A percentile compares a stretch with the other conserved stretches of the same genome.
These are phyloP conservation scores for Steatocranus sp. DNA, from an alignment of 2,797 vertebrate species.

Conservation along the genomic window DNA sequence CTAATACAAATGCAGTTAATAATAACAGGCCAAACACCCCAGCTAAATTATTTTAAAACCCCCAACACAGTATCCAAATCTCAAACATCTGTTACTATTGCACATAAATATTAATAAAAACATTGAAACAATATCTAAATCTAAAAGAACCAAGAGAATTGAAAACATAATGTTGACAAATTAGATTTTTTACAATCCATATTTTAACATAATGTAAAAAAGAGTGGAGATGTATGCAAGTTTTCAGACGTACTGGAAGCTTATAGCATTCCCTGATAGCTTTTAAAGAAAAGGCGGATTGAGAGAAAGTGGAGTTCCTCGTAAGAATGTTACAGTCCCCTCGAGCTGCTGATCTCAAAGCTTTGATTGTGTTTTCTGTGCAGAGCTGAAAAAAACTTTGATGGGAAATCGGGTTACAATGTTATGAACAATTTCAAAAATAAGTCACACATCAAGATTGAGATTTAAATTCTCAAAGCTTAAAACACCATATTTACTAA, in stretches of 20 bases:
- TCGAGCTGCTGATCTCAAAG: not conserved
- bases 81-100: not conserved
- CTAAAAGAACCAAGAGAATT: not conserved
- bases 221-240: not conserved
- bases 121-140: not conserved
- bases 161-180: not conserved
- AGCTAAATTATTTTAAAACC: not conserved
- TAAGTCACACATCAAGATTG: not conserved
- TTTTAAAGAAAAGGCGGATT: not conserved
- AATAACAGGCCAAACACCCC: not conserved
- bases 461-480: not conserved
- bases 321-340: not conserved
- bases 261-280: not conserved
- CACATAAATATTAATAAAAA: not conserved
- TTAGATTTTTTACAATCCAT: not conserved
- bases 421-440: not conserved
- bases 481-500: not conserved
- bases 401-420: not conserved
- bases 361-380: not conserved
- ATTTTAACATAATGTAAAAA: not conserved
- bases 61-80: not conserved
- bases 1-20: not conserved
- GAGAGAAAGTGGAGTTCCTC: not conserved
- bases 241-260: not conserved
- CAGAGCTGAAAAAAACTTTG: not conserved